Evolutionary conservation across 1,140 invertebrate genomes (phyloP).

Genomic region (Tetragnatha versicolor): DNA sequence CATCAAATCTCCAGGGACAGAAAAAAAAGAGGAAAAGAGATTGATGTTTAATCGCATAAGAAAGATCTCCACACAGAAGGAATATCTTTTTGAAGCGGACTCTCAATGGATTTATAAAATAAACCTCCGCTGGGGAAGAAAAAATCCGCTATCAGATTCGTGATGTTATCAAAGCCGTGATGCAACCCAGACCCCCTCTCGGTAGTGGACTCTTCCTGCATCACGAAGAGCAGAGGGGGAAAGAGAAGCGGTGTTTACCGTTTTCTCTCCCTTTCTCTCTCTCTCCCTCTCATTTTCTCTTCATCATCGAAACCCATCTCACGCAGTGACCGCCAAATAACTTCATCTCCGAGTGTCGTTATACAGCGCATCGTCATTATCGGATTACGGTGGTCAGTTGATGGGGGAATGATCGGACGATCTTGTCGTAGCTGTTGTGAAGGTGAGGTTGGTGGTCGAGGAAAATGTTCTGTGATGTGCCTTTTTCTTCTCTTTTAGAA

Average conservation of each 20-base stretch:
- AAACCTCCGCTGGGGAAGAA: background rate
- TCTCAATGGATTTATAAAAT: slow-evolving; percentile 19
- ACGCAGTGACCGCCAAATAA: background rate
- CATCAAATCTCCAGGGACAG: too few relatives aligned
- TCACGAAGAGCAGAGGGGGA: slow-evolving; percentile 14
- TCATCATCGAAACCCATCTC: background rate
- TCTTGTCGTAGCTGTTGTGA: background rate
- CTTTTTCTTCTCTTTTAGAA: too few relatives aligned
- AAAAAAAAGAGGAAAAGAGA: background rate
- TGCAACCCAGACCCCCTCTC: background rate
- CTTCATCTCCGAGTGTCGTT: background rate
- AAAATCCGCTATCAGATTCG: background rate
- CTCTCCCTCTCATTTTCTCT: slow-evolving; percentile 9
- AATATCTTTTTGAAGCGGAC: background rate
- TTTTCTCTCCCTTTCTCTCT: background rate
- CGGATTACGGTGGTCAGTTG: background rate
- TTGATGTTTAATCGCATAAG: slow-evolving; percentile 24
- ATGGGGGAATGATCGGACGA: background rate
- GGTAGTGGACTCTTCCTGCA: slow-evolving; percentile 7
- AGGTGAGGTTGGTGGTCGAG: background rate
- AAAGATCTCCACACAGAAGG: slow-evolving; percentile 15
- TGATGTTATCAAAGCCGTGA: background rate
- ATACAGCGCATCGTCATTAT: background rate
- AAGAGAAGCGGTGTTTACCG: slow-evolving; percentile 5
- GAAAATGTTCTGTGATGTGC: background rate